Base-by-base conservation (phyloP, 2,888 invertebrate genomes). In the Alloscopus bannaensis region DNA sequence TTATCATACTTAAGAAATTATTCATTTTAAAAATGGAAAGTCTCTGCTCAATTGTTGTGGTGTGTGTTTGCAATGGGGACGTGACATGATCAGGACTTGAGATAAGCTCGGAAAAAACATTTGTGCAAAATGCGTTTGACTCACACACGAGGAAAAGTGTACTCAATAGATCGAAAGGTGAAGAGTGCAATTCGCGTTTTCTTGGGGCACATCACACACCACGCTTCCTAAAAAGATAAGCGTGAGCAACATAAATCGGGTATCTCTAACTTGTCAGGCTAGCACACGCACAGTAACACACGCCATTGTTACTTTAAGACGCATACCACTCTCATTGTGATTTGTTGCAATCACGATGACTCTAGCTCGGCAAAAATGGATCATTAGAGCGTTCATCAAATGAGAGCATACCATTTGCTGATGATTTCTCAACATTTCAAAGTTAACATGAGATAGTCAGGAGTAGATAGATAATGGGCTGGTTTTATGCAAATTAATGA, bases 31-130 rank as follows among this genome's bases (percentile, higher is more conserved):
- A 28, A 26, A n/a, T 18, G 47, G 28, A 64, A 45, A 36, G 6
- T 36, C 6, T 36, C 13, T 36, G 36, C 36, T 36, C 36, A 8
- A 13, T 36, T 36, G 36, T 36, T 13, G 36, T 8, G 6, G 13
- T n/a, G n/a, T n/a, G n/a, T n/a, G n/a, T n/a, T n/a, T n/a, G n/a
- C 57, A 78, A 71, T 59, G 47, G 52, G 70, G 71, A 71, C 64
- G 71, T 78, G 78, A 70, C 70, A 78, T 47, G 78, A 65, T 78
- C 6, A 72, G 28, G 28, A 59, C 22, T 65, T 31, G 18, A 62
- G 69, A 70, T 77, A 69, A 77, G 24, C 24, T 70, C 16, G 26
- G 8, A 47, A 29, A 18, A 13, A 2, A 45, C 20, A 45, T 6
- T 40, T 18, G 18, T 52, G 29, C 60, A 60, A 60, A 57, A 4